Evolutionary conservation across 2,797 vertebrate species (phyloP).

Genomic region (Denticeps clupeoides): DNA sequence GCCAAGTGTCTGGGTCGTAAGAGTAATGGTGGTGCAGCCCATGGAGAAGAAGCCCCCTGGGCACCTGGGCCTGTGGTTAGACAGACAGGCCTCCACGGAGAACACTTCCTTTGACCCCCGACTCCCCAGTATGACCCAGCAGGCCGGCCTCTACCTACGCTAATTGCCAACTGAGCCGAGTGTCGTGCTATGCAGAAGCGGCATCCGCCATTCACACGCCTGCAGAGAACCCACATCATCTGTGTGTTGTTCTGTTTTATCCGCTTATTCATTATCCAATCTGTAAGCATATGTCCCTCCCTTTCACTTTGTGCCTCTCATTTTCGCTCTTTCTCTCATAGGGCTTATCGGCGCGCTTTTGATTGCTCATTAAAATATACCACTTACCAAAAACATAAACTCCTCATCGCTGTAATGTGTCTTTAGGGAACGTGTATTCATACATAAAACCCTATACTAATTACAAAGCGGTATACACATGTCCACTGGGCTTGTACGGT

Average conservation of each 20-base stretch:
- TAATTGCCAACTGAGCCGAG: slow-evolving; percentile 26
- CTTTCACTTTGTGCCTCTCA: too few relatives aligned
- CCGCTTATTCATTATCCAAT: too few relatives aligned
- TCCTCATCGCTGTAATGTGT: too few relatives aligned
- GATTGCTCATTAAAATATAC: too few relatives aligned
- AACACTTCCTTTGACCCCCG: slow-evolving; percentile 26
- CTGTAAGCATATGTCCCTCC: too few relatives aligned
- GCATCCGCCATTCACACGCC: slow-evolving; percentile 1
- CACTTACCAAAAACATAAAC: too few relatives aligned
- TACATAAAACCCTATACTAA: too few relatives aligned
- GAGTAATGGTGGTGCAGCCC: slow-evolving; percentile 14
- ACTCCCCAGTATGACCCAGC: slow-evolving; percentile 26
- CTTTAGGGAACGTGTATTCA: too few relatives aligned
- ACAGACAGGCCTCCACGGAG: slow-evolving; percentile 5
- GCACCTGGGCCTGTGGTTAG: slow-evolving; percentile 6
- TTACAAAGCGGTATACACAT: too few relatives aligned
- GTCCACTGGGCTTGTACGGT: too few relatives aligned
- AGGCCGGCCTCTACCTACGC: slow-evolving; percentile 15
- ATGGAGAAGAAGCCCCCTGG: slow-evolving; percentile 7
- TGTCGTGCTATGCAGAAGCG: neutral
- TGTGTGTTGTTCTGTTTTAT: neutral
- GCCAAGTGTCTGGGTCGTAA: slow-evolving; percentile 6
- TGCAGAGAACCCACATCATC: neutral
- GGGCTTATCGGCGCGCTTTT: too few relatives aligned
- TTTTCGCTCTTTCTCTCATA: neutral